A percentile compares a stretch with the other conserved stretches of the same genome.
These are phyloP conservation scores for Euwallacea similis DNA, from an alignment of 1,140 invertebrate genomes.

Conservation along the genomic window DNA sequence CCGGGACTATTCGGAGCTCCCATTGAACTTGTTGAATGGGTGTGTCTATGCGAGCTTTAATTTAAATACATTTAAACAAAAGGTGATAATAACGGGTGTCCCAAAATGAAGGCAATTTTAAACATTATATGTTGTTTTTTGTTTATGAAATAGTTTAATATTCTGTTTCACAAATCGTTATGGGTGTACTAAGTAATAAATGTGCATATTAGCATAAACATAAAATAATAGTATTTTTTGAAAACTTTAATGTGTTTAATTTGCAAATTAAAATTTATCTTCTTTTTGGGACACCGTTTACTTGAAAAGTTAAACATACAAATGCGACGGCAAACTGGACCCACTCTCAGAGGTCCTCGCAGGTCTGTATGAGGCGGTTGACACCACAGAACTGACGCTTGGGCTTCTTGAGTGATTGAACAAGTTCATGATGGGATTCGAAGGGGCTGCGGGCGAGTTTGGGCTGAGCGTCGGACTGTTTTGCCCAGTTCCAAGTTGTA, in stretches of 20 bases:
- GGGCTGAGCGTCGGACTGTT: slow-evolving; percentile 51
- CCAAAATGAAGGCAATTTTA: too few relatives aligned
- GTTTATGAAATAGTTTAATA: too few relatives aligned
- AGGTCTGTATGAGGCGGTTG: slow-evolving; percentile 40
- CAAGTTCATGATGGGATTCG: slow-evolving; percentile 44
- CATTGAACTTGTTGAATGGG: slow-evolving; percentile 43
- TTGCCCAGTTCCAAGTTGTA: slow-evolving; percentile 49
- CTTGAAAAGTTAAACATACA: slow-evolving; percentile 31
- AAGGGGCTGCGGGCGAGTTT: slow-evolving; percentile 47
- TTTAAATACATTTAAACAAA: too few relatives aligned
- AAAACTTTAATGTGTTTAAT: too few relatives aligned
- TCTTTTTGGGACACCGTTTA: not conserved
- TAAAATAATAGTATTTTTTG: too few relatives aligned
- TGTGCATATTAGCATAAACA: too few relatives aligned
- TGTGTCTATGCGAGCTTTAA: slow-evolving; percentile 36
- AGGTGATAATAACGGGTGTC: too few relatives aligned
- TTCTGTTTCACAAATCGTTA: too few relatives aligned
- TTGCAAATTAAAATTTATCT: not conserved
- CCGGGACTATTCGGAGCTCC: slow-evolving; percentile 52
- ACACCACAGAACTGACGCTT: slow-evolving; percentile 48
- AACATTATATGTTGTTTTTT: too few relatives aligned
- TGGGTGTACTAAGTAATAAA: too few relatives aligned
- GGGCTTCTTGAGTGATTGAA: slow-evolving; percentile 50
- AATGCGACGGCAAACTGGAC: slow-evolving; percentile 17
- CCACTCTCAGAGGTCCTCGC: slow-evolving; percentile 29